Evolutionary conservation across 2,888 invertebrate species (phyloP), one percentile per base, ranked within the genome.

Genomic region (Ceramica pisi): DNA sequence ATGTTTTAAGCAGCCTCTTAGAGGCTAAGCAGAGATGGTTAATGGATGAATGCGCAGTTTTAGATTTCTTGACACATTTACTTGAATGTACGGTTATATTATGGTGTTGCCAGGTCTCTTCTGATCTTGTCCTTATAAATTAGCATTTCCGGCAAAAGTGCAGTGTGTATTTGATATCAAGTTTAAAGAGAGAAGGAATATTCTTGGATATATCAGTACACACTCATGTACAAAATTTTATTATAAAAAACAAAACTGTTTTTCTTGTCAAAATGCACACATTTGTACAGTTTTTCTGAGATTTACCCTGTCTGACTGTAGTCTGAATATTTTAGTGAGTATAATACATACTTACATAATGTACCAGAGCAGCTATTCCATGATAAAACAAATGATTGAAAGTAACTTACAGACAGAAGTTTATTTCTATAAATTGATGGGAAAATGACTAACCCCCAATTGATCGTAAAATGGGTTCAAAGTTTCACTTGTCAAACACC

Each of bases 1-100:
- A 85, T 66, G 87, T 80, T 79, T 70, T 92, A 92, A 90, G 73
- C 72, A 88, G 90, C 93, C 95, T 95, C 95, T 84, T 94, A 93
- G 95, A 95, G 95, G 95, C 95, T 95, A 92, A 82, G 89, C 77
- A 79, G 81, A 85, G 81, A 80, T 74, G 85, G 85, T 72, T 81
- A 77, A 87, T 86, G 89, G 78, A 86, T 90, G 91, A 78, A 82
- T 75, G 81, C 89, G 94, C 95, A 94, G 95, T 94, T 94, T 93
- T 93, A 91, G 94, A 90, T 90, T 82, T 78, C 3, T 48, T 44
- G 23, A 31, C 35, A 26, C 46, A 41, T 61, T 53, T 35, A 41
- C 8, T 21, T 59, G 21, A 48, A 16, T 41, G 19, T 10, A 9
- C 12, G 26, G 31, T 21, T 62, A 41, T 46, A 23, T 46, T 44